These are phyloP conservation scores for Hecatera dysodea DNA, from an alignment of 2,888 invertebrate genomes.

Conservation along the genomic window DNA sequence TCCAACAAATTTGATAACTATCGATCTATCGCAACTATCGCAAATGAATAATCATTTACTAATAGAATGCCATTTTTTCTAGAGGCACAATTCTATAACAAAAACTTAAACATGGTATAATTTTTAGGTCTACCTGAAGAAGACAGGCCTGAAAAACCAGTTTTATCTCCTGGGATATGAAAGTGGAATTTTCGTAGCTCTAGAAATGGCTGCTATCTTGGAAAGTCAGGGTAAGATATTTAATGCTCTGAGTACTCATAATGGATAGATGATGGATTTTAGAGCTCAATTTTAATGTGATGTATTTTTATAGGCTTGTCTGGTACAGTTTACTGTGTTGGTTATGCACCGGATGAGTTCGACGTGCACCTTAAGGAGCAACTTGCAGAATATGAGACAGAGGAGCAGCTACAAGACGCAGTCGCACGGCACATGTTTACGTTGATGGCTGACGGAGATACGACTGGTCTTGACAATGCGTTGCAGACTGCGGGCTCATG, in stretches of 20 bases:
- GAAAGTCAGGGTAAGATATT: conserved; percentile 74
- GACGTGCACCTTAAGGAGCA: conserved; percentile 66
- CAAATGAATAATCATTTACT: not conserved
- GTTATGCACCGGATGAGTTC: conserved; percentile 74
- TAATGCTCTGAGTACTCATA: not conserved
- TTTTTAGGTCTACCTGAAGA: conserved; percentile 70
- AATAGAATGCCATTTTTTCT: not conserved
- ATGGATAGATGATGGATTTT: too few relatives aligned
- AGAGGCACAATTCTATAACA: not conserved
- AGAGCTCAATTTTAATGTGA: not conserved
- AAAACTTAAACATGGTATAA: not conserved
- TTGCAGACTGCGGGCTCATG: conserved; percentile 59
- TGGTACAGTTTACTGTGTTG: conserved; percentile 80
- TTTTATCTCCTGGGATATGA: conserved; percentile 80
- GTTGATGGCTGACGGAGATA: conserved; percentile 66
- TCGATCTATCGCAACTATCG: too few relatives aligned
- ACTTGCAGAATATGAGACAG: conserved; percentile 64
- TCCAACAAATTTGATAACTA: too few relatives aligned
- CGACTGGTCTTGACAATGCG: conserved; percentile 51
- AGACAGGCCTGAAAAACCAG: conserved; percentile 59
- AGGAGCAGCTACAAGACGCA: conserved; percentile 73
- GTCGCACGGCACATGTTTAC: conserved; percentile 75
- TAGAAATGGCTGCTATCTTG: conserved; percentile 77
- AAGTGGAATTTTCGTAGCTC: conserved; percentile 74
- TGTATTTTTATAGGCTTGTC: conserved; percentile 66